Conservation (phyloP, 1,140 invertebrate species). For the Phocides pigmalion region DNA sequence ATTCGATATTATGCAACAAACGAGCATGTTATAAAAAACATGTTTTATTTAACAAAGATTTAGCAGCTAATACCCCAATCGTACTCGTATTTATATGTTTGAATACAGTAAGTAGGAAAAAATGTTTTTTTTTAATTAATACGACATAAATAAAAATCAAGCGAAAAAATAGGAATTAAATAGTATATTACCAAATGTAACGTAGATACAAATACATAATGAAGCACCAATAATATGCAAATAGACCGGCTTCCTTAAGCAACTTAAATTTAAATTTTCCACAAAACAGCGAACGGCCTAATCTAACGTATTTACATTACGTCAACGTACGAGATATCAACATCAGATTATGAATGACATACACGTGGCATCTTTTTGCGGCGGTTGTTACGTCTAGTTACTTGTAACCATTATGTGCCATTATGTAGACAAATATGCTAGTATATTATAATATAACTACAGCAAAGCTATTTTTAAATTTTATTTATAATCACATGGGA, state of each 20-base stretch:
- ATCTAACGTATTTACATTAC: conserved; percentile 50
- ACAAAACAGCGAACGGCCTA: conserved; percentile 31
- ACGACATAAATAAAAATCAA: no score
- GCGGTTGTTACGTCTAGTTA: conserved; percentile 41
- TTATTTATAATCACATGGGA: not conserved
- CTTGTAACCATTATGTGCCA: conserved; percentile 30
- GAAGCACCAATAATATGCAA: not conserved
- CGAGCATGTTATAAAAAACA: no score
- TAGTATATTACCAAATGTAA: not conserved
- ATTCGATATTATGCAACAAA: no score
- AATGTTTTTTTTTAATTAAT: no score
- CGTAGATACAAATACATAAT: not conserved
- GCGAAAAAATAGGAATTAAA: no score
- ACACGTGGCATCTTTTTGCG: conserved; percentile 66
- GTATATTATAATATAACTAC: not conserved
- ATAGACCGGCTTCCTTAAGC: not conserved
- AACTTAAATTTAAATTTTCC: not conserved
- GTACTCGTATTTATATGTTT: no score
- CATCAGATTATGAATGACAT: conserved; percentile 73
- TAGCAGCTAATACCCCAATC: no score
- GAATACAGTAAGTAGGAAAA: no score
- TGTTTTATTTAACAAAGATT: no score
- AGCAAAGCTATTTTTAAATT: not conserved
- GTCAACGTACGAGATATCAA: conserved; percentile 49
- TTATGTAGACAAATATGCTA: conserved; percentile 2